Evolutionary conservation across 2,113 vertebrate genomes (phyloP), one percentile per base, ranked within the genome.

Genomic region (Clarias batrachus): DNA sequence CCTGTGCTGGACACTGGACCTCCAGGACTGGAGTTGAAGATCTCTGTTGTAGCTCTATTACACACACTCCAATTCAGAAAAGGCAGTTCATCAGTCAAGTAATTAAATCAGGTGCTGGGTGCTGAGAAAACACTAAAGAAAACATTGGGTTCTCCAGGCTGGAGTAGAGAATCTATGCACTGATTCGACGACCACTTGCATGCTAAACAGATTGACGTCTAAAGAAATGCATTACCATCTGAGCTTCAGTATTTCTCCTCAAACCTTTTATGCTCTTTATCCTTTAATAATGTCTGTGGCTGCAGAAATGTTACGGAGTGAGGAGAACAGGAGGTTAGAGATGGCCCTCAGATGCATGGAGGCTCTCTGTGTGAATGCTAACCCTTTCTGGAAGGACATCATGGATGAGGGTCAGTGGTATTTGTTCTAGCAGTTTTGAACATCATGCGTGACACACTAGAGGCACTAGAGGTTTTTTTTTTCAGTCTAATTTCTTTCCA

Each of bases 301-400:
- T 82, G 52, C 84, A 96, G 95, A 93, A 86, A 95, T 96, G 95
- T 63, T 95, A 62, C 89, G 90, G 37, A 93, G 91, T 62, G 86
- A 93, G 66, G 91, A 92, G 65, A 86, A 89, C 23, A 91, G 83
- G 57, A 91, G 87, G 65, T 88, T 70, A 83, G 93, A 95, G 92
- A 96, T 95, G 94, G 91, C 94, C 0, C 78, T 94, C 74, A 93
- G 93, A 88, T 95, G 92, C 68, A 88, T 95, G 88, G 95, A 96
- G 92, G 95, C 94, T 41, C 93, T 95, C 79, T 95, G 94, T 89
- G 91, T 95, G 85, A 92, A 93, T 68, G 90, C 88, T 25, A 87
- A 92, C 19, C 54, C 48, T n/a, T 95, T 93, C 85, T 95, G 95
- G 94, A 82, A 91, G 86, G 86, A 62, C 85, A 93, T 96, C 89